phyloP scores from a whole-genome alignment of 1,140 invertebrate genomes.

The Chionoecetes opilio region DNA sequence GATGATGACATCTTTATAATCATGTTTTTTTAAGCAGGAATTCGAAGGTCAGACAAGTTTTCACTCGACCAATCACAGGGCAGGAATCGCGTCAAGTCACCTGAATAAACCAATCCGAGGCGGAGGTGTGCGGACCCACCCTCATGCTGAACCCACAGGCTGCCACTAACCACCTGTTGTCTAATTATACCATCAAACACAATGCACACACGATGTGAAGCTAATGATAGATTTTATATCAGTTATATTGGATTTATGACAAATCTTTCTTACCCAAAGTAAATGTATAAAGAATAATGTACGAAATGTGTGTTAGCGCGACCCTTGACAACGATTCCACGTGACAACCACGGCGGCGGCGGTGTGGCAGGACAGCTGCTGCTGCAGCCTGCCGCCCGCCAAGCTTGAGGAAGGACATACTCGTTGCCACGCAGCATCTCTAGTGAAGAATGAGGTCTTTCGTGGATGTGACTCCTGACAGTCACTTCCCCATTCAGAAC shows the following conservation, averaged over 20 bases:
- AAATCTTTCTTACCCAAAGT: background rate
- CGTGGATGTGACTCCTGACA: slow-evolving; percentile 85
- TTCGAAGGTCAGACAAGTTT: background rate
- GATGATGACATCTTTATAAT: background rate
- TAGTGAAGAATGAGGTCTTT: slow-evolving; percentile 81
- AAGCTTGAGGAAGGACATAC: background rate
- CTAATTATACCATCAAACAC: no score
- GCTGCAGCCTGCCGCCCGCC: background rate
- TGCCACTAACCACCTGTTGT: background rate
- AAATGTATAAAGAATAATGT: background rate
- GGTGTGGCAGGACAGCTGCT: background rate
- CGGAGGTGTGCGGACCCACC: background rate
- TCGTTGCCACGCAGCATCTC: background rate
- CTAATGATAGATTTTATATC: background rate
- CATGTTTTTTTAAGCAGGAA: no score
- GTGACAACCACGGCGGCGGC: no score
- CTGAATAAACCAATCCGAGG: background rate
- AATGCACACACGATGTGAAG: background rate
- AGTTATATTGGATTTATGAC: background rate
- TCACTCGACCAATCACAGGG: background rate
- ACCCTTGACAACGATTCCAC: background rate
- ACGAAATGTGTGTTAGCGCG: background rate
- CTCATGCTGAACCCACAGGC: background rate
- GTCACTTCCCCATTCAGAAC: slow-evolving; percentile 97
- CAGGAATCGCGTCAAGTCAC: background rate